phyloP scores from a whole-genome alignment of 2,113 vertebrate species.

The Tamias sibiricus region DNA sequence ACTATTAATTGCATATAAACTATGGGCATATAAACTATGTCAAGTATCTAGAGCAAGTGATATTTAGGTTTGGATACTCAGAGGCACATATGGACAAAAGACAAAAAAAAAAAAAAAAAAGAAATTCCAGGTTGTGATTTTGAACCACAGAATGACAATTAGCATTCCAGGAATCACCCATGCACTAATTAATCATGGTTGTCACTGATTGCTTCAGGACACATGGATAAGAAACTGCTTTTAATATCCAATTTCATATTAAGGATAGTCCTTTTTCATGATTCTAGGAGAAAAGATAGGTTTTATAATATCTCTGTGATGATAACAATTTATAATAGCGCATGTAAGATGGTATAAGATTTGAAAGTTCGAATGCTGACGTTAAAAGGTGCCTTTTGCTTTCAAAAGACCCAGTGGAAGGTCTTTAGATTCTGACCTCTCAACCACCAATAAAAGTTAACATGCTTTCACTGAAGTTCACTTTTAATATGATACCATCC shows the following conservation, averaged over 20 bases:
- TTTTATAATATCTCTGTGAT: slow-evolving; percentile 59
- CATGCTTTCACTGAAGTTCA: neutral
- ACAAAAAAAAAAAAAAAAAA: neutral
- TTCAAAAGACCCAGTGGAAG: neutral
- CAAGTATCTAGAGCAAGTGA: neutral
- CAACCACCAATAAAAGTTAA: neutral
- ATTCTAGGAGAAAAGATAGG: slow-evolving; percentile 52
- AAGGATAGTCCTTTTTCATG: slow-evolving; percentile 57
- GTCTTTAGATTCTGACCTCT: neutral
- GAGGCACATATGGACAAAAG: neutral
- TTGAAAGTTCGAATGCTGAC: slow-evolving; percentile 39
- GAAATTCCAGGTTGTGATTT: slow-evolving; percentile 41
- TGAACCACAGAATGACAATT: slow-evolving; percentile 61
- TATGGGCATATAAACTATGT: neutral
- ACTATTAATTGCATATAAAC: neutral
- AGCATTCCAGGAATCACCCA: slow-evolving; percentile 58
- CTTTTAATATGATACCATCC: neutral
- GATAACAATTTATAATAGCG: slow-evolving; percentile 48
- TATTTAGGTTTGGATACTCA: slow-evolving; percentile 10
- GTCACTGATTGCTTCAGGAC: slow-evolving; percentile 74
- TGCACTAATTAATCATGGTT: slow-evolving; percentile 72
- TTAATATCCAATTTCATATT: slow-evolving; percentile 68
- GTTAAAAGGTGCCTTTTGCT: neutral
- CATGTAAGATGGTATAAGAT: neutral
- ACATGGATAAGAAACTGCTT: slow-evolving; percentile 68